These are phyloP conservation scores for Ctenodactylus gundi DNA, from an alignment of 2,113 vertebrate genomes.

Conservation along the genomic window DNA sequence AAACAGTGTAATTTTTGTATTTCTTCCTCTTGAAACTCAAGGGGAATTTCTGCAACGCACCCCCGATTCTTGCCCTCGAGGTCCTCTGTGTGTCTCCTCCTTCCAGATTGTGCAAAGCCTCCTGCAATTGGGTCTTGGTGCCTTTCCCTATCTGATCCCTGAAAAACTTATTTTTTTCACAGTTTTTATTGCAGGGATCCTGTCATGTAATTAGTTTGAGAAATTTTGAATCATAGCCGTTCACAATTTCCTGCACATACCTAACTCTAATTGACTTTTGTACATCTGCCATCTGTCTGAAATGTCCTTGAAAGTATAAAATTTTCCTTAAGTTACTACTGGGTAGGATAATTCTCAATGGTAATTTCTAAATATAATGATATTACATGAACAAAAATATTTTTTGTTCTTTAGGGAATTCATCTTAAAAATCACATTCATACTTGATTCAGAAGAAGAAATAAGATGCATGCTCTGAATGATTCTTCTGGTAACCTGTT, in stretches of 20 bases:
- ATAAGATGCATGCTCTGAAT: background rate
- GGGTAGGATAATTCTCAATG: slow-evolving; percentile 77
- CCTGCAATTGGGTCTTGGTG: background rate
- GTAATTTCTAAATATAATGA: slow-evolving; percentile 76
- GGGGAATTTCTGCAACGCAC: background rate
- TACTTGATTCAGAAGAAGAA: slow-evolving; percentile 40
- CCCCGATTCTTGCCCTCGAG: background rate
- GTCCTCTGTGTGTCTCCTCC: background rate
- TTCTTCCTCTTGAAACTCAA: background rate
- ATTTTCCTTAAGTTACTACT: slow-evolving; percentile 78
- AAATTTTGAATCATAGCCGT: background rate
- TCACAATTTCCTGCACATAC: background rate
- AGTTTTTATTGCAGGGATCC: too few species aligned
- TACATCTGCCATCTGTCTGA: background rate
- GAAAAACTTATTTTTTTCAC: background rate
- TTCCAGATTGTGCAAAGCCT: background rate
- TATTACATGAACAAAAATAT: background rate
- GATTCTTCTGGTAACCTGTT: background rate
- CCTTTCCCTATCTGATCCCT: background rate
- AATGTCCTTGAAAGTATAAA: slow-evolving; percentile 72
- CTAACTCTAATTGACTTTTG: background rate
- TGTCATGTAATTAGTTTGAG: background rate
- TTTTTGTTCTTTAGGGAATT: slow-evolving; percentile 1
- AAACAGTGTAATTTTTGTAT: background rate
- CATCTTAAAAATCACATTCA: slow-evolving; percentile 9